Evolutionary conservation across 2,888 invertebrate genomes (phyloP).

Genomic region (Idaea dimidiata): DNA sequence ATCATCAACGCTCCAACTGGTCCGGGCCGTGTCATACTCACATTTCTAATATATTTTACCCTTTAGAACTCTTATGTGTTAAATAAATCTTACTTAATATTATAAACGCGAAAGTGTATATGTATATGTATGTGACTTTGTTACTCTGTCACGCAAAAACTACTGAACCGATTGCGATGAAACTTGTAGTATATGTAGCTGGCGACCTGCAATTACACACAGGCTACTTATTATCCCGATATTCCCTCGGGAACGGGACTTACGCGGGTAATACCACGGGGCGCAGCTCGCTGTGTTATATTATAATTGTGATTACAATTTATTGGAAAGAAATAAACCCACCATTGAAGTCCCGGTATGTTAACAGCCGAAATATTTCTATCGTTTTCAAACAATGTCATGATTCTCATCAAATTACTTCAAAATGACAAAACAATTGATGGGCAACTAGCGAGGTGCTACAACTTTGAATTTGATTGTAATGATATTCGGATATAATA

Average conservation of each 20-base stretch:
- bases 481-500: conserved; percentile 56
- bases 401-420: conserved; percentile 30
- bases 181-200: no score
- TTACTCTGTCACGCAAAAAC: no score
- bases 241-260: no score
- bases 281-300: no score
- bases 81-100: no score
- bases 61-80: not conserved
- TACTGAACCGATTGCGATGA: no score
- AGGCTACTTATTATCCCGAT: no score
- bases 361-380: conserved; percentile 28
- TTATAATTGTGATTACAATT: not conserved
- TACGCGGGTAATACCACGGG: no score
- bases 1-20: not conserved
- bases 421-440: conserved; percentile 40
- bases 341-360: not conserved
- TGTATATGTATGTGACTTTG: no score
- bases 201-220: no score
- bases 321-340: not conserved
- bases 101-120: no score
- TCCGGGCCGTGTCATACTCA: no score
- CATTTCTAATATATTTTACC: not conserved
- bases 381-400: conserved; percentile 38
- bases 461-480: conserved; percentile 38
- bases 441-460: conserved; percentile 46